Conservation (phyloP, 2,797 vertebrate genomes). For the Danio albolineatus region DNA sequence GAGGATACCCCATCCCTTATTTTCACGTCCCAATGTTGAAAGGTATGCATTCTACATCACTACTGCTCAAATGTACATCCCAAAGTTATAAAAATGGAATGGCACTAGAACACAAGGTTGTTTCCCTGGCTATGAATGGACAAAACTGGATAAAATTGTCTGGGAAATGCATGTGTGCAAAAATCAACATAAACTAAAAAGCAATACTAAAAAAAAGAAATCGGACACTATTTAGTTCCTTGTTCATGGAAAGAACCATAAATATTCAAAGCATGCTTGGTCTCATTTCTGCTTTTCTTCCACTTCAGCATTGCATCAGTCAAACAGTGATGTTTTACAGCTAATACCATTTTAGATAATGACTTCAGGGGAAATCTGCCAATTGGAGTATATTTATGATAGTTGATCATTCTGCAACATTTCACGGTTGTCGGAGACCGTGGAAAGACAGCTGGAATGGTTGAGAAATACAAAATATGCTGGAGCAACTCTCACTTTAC, state of each 20-base stretch:
- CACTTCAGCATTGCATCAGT: constrained; percentile 19
- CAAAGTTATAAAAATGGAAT: no score
- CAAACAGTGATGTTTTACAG: constrained; percentile 16
- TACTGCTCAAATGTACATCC: no score
- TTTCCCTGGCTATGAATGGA: background rate
- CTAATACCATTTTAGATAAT: constrained; percentile 25
- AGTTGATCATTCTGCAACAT: constrained; percentile 18
- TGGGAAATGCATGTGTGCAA: background rate
- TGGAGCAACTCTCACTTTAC: background rate
- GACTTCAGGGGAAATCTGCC: constrained; percentile 10
- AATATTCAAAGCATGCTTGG: constrained; percentile 14
- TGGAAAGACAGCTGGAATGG: constrained; percentile 9
- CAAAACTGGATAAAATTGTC: background rate
- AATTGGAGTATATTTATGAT: constrained; percentile 37
- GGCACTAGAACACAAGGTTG: background rate
- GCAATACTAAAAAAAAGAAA: background rate
- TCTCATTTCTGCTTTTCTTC: constrained; percentile 21
- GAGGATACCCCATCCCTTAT: no score
- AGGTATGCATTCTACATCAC: no score
- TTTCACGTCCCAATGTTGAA: no score
- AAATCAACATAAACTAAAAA: background rate
- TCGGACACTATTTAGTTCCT: background rate
- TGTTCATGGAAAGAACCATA: background rate
- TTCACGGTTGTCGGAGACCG: background rate
- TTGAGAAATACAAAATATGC: constrained; percentile 8